Conservation (phyloP, 2,888 invertebrate genomes). For the Cheilosia scutellata region DNA sequence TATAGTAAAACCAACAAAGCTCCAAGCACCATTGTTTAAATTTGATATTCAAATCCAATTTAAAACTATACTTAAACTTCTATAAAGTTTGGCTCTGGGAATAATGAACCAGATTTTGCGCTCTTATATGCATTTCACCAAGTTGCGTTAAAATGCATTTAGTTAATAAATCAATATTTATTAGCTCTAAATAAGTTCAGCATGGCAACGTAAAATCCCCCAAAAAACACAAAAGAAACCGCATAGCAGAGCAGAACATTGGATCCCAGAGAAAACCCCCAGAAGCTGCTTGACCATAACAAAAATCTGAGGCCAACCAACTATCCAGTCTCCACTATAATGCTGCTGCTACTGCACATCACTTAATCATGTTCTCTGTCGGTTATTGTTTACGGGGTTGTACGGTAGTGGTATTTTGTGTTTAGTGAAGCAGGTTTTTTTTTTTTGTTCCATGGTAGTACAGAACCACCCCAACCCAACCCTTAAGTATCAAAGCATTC, state of each 20-base stretch:
- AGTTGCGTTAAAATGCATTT: slow-evolving; percentile 53
- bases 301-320: slow-evolving; percentile 53
- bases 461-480: not conserved
- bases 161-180: slow-evolving; percentile 63
- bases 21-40: not conserved
- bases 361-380: slow-evolving; percentile 71
- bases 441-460: not conserved
- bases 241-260: slow-evolving; percentile 45
- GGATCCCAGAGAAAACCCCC: slow-evolving; percentile 5
- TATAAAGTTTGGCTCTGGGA: not conserved
- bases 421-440: slow-evolving; percentile 50
- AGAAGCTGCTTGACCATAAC: slow-evolving; percentile 42
- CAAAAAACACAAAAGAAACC: slow-evolving; percentile 57
- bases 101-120: not conserved
- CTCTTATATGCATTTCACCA: slow-evolving; percentile 7
- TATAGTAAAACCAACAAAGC: not conserved
- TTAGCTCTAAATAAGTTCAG: slow-evolving; percentile 46
- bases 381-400: slow-evolving; percentile 68
- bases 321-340: not conserved
- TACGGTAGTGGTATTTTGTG: slow-evolving; percentile 54
- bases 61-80: not conserved
- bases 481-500: slow-evolving; percentile 14
- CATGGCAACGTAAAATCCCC: slow-evolving; percentile 47
- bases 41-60: not conserved
- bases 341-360: slow-evolving; percentile 54